Evolutionary conservation across 1,140 invertebrate genomes (phyloP), one percentile per base, ranked within the genome.

Genomic region (Drosophila subobscura): DNA sequence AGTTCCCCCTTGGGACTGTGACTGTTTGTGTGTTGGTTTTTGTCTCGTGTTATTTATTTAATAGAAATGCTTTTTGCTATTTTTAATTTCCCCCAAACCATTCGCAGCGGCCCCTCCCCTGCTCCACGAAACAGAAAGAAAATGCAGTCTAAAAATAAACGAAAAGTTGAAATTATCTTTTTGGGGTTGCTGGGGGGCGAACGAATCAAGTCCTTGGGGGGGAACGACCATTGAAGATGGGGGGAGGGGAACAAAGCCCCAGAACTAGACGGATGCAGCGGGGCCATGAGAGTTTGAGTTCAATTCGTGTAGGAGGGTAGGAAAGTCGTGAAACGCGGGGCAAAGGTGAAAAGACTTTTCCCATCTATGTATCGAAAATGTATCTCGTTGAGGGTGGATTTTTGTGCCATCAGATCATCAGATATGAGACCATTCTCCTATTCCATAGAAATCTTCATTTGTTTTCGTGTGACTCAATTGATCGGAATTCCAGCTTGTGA

Each of bases 121-220:
- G 10, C 10, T 0, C 10, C 33, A 10, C 33, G 33, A 37, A 22
- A 20, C 4, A 20, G 42, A 44, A 42, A 27, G 41, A 45, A 41
- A 72, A 80, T 80, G 77, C 66, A 50, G 61, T 79, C 75, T 79
- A 80, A 72, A 80, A 80, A 80, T 80, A 80, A 70, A 49, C 50
- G 61, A 74, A 79, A 65, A 79, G 66, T 71, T 58, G 55, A 71
- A 79, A 79, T 71, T 71, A 53, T 52, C 49, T 80, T 65, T 55
- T 37, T 12, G 3, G 45, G 72, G 41, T 66, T 80, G 65, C 77
- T 74, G 57, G 72, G 77, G 73, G 70, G 63, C 20, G 42, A n/a
- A 12, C 46, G 50, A 29, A 37, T 59, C 33, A 66, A 67, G 59
- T 65, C 64, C 64, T 67, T 67, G 56, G 55, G 45, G 55, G 45